These are phyloP conservation scores for Dasyprocta punctata DNA, from an alignment of 2,113 vertebrate genomes.

Conservation along the genomic window DNA sequence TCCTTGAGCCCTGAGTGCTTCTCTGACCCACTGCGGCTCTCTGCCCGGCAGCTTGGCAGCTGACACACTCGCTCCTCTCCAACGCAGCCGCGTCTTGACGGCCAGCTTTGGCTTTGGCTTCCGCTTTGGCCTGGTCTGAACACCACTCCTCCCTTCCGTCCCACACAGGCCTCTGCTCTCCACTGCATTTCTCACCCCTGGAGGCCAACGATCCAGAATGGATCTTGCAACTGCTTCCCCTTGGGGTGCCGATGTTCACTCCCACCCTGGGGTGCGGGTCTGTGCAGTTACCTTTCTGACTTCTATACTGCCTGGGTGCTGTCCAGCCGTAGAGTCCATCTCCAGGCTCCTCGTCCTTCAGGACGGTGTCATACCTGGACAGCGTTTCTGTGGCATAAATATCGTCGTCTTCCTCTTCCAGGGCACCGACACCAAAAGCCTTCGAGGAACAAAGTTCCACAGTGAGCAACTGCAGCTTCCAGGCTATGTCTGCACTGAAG, in stretches of 20 bases:
- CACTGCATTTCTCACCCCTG: neutral
- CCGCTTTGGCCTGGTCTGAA: neutral
- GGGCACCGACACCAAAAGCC: constrained; percentile 96
- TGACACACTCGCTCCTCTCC: neutral
- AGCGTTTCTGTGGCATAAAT: constrained; percentile 94
- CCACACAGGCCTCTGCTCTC: neutral
- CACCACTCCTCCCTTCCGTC: neutral
- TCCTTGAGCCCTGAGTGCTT: neutral
- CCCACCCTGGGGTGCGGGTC: rapidly evolving
- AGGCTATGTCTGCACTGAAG: neutral
- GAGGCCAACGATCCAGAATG: neutral
- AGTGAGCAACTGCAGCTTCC: neutral
- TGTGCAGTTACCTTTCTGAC: constrained; percentile 83
- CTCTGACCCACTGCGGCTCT: neutral
- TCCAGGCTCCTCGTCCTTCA: constrained; percentile 95
- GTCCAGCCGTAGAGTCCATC: constrained; percentile 98
- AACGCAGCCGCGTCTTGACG: neutral
- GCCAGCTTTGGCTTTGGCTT: neutral
- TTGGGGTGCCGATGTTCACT: rapidly evolving
- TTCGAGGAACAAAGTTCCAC: constrained; percentile 75
- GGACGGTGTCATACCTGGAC: constrained; percentile 92
- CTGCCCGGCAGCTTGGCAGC: neutral
- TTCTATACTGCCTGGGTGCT: constrained; percentile 91
- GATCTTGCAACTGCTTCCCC: neutral
- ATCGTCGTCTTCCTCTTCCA: constrained; percentile 97